Evolutionary conservation across 2,797 vertebrate species (phyloP).

Genomic region (Cryptoprocta ferox): DNA sequence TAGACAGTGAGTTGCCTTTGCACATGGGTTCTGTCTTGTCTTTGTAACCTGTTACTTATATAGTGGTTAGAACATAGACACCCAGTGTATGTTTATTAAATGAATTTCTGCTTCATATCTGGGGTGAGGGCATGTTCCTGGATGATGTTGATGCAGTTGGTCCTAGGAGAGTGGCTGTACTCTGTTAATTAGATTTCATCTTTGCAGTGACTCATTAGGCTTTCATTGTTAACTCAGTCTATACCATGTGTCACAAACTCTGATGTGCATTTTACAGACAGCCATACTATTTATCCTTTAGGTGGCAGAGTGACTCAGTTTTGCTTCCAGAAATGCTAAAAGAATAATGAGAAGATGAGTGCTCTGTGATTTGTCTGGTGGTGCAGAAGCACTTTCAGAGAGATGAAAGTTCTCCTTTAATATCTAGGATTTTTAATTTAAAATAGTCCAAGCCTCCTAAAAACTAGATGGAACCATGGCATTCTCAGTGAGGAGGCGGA

Average conservation of each 20-base stretch:
- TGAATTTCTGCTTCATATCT: background rate
- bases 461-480: background rate
- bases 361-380: background rate
- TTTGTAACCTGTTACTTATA: background rate
- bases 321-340: constrained; percentile 37
- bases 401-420: constrained; percentile 16
- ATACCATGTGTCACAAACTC: background rate
- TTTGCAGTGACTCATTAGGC: background rate
- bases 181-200: background rate
- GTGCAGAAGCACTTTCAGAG: background rate
- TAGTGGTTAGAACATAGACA: background rate
- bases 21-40: background rate
- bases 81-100: background rate
- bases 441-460: background rate
- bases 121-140: background rate
- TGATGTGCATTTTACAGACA: background rate
- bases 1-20: background rate
- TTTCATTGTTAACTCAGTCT: background rate
- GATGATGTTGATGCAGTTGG: background rate
- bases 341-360: background rate
- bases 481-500: background rate
- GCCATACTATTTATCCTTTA: background rate
- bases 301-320: constrained; percentile 15
- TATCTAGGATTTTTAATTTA: background rate
- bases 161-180: background rate